phyloP scores from a whole-genome alignment of 2,888 invertebrate genomes.

The Microctonus brassicae region DNA sequence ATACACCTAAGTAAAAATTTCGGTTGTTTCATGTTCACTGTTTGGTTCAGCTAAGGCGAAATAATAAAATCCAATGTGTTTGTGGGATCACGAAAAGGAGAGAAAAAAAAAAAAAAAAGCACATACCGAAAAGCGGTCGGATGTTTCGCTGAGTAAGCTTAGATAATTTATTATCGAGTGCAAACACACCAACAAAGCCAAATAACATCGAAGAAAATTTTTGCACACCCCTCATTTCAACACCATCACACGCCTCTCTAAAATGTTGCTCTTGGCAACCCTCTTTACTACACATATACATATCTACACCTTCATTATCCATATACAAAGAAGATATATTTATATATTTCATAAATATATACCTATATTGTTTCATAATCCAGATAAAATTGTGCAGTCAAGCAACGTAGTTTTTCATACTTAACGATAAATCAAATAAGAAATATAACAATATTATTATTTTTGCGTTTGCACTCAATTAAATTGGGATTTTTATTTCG shows the following conservation, averaged over 20 bases:
- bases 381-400: slow-evolving; percentile 14
- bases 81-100: neutral
- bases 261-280: neutral
- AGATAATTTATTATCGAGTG: slow-evolving; percentile 3
- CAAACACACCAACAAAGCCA: neutral
- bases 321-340: too few species aligned
- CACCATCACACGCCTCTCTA: slow-evolving; percentile 1
- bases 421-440: slow-evolving; percentile 12
- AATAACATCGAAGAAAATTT: neutral
- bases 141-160: neutral
- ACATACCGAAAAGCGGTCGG: neutral
- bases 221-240: slow-evolving; percentile 1
- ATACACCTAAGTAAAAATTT: slow-evolving; percentile 9
- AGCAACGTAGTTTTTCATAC: neutral
- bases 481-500: neutral
- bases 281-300: neutral
- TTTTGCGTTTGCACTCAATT: neutral
- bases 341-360: too few species aligned
- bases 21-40: neutral
- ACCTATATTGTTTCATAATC: slow-evolving; percentile 24
- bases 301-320: too few species aligned
- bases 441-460: neutral
- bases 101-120: neutral
- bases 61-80: slow-evolving; percentile 1
- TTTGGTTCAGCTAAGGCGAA: neutral